Percentiles rank a stretch among this genome's conserved stretches.
phyloP scores from a whole-genome alignment of 2,888 invertebrate species.

The Cerceris rybyensis region DNA sequence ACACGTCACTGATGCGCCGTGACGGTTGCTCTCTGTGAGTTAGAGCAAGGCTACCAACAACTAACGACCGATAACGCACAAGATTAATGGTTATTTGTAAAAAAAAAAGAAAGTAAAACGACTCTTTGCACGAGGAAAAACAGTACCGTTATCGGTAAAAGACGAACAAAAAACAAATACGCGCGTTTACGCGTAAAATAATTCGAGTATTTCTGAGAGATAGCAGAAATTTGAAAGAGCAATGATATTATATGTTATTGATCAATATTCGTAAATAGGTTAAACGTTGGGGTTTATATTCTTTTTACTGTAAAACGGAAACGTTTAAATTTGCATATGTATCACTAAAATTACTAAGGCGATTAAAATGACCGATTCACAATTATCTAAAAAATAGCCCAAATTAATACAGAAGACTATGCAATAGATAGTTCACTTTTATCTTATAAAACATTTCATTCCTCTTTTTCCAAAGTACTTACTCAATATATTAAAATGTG shows the following conservation, averaged over 20 bases:
- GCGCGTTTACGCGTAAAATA: not conserved
- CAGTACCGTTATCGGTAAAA: not conserved
- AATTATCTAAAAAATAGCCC: too few species aligned
- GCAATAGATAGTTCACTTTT: too few species aligned
- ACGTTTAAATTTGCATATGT: too few species aligned
- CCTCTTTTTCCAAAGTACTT: too few species aligned
- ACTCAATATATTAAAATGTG: too few species aligned
- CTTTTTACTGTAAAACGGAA: too few species aligned
- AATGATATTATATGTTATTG: not conserved
- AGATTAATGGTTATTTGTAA: slow-evolving; percentile 19
- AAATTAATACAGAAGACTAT: too few species aligned
- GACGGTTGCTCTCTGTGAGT: slow-evolving; percentile 55
- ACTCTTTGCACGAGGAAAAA: not conserved
- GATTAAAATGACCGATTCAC: too few species aligned
- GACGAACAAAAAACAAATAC: not conserved
- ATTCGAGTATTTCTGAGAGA: not conserved
- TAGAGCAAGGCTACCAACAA: slow-evolving; percentile 56
- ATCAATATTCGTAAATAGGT: too few species aligned
- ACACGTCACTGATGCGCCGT: slow-evolving; percentile 72
- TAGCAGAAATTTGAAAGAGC: not conserved
- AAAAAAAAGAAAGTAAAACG: slow-evolving; percentile 14
- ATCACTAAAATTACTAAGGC: too few species aligned
- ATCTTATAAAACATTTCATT: too few species aligned
- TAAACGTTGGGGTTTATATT: too few species aligned
- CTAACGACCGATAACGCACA: slow-evolving; percentile 21